Percentiles rank a stretch among this genome's conserved stretches.
These are phyloP conservation scores for Trematomus bernacchii DNA, from an alignment of 2,797 vertebrate species.

Conservation along the genomic window DNA sequence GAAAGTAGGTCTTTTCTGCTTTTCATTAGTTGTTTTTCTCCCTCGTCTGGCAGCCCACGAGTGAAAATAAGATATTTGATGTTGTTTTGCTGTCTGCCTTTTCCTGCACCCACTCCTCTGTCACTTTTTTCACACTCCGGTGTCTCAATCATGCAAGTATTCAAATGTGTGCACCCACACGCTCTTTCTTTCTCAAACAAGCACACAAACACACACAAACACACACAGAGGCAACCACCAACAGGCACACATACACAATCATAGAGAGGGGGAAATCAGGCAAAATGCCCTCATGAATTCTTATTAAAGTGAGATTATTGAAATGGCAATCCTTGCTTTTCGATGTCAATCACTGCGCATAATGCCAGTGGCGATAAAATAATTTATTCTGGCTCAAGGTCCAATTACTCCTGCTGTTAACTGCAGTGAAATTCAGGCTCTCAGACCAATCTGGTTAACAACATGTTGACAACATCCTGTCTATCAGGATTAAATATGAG, in stretches of 20 bases:
- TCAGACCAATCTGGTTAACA: constrained; percentile 47
- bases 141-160: constrained; percentile 44
- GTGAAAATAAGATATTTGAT: constrained; percentile 61
- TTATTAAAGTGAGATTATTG: constrained; percentile 74
- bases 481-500: constrained; percentile 53
- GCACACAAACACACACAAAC: background rate
- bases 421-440: constrained; percentile 37
- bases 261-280: constrained; percentile 56
- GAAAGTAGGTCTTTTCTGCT: constrained; percentile 50
- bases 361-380: constrained; percentile 63
- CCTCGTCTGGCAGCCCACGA: constrained; percentile 38
- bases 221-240: constrained; percentile 1
- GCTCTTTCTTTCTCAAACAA: constrained; percentile 21
- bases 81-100: constrained; percentile 60
- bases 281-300: constrained; percentile 60
- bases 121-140: constrained; percentile 32
- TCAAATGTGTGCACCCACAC: constrained; percentile 60
- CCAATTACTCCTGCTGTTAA: constrained; percentile 66
- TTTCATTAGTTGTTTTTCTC: constrained; percentile 34
- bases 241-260: constrained; percentile 24
- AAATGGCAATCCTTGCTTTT: constrained; percentile 58
- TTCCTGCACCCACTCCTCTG: constrained; percentile 46
- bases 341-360: constrained; percentile 65
- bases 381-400: constrained; percentile 53
- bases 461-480: constrained; percentile 41